Percentiles rank a stretch among this genome's conserved stretches.
phyloP scores from a whole-genome alignment of 2,797 vertebrate species.

The Pelochelys cantorii region DNA sequence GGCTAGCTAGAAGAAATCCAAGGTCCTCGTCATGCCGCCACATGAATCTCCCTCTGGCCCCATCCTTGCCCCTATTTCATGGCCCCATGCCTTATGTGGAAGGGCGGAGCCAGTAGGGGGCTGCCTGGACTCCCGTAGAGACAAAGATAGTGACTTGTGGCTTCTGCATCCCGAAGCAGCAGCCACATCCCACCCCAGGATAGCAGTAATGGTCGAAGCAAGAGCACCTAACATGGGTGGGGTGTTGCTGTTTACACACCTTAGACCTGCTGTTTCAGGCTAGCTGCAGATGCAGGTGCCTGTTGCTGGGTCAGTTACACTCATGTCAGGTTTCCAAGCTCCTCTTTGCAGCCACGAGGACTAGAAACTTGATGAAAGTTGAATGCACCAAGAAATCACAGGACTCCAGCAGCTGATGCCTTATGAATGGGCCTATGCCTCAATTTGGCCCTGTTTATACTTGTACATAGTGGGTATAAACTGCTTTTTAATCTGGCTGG shows the following conservation, averaged over 20 bases:
- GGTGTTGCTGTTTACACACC: too few relatives aligned
- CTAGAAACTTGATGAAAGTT: not conserved
- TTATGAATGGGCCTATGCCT: not conserved
- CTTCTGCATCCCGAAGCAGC: not conserved
- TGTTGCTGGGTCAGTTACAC: not conserved
- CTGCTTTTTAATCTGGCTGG: not conserved
- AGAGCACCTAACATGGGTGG: not conserved
- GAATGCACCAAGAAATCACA: not conserved
- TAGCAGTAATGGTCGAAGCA: not conserved
- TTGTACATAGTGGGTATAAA: not conserved
- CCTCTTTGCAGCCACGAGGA: not conserved
- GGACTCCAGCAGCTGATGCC: not conserved
- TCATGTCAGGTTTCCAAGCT: not conserved
- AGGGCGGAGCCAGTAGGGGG: not conserved
- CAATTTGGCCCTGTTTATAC: fast-evolving
- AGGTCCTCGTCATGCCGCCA: too few relatives aligned
- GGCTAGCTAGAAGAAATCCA: too few relatives aligned
- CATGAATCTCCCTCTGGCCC: too few relatives aligned
- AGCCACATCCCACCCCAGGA: not conserved
- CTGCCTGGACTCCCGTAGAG: not conserved
- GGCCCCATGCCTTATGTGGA: too few relatives aligned
- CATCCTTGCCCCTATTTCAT: too few relatives aligned
- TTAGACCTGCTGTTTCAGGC: not conserved
- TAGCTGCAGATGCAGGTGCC: not conserved
- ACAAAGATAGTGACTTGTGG: not conserved